A percentile compares a stretch with the other conserved stretches of the same genome.
These are phyloP conservation scores for Ictalurus punctatus DNA, from an alignment of 2,113 vertebrate genomes.

Conservation along the genomic window DNA sequence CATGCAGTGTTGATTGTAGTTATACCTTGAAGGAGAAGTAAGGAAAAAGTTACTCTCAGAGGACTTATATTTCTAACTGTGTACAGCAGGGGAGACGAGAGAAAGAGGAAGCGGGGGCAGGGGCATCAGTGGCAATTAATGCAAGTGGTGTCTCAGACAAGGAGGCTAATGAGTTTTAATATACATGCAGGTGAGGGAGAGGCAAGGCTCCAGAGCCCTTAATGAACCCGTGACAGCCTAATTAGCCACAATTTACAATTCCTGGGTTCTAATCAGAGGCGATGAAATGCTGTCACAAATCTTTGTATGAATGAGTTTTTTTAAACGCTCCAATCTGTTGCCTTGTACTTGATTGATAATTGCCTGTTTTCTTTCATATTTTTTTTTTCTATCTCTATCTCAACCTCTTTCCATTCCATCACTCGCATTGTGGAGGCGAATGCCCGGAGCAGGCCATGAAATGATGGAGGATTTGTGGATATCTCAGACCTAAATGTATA, in stretches of 20 bases:
- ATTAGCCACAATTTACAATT: slow-evolving; percentile 99
- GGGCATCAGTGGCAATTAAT: slow-evolving; percentile 93
- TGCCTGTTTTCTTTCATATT: slow-evolving; percentile 72
- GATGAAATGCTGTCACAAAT: slow-evolving; percentile 89
- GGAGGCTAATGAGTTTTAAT: slow-evolving; percentile 99
- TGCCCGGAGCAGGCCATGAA: slow-evolving; percentile 74
- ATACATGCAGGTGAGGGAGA: slow-evolving; percentile 98
- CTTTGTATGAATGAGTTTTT: slow-evolving; percentile 92
- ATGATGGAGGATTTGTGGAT: slow-evolving; percentile 74
- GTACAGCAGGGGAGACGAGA: slow-evolving; percentile 68
- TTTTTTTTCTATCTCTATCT: background rate
- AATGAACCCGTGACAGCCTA: slow-evolving; percentile 99
- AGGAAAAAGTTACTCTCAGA: slow-evolving; percentile 40
- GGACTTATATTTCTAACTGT: slow-evolving; percentile 62
- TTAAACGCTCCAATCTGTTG: slow-evolving; percentile 96
- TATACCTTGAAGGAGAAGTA: background rate
- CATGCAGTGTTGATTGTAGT: background rate
- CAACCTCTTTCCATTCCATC: slow-evolving; percentile 4
- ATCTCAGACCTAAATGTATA: slow-evolving; percentile 59
- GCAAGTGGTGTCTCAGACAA: slow-evolving; percentile 98
- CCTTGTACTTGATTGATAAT: slow-evolving; percentile 97
- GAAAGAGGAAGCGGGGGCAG: slow-evolving; percentile 52
- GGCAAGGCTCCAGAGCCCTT: slow-evolving; percentile 94
- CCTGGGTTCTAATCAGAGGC: slow-evolving; percentile 96
- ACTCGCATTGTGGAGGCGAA: slow-evolving; percentile 78